Base-by-base conservation (phyloP, 1,140 invertebrate species). In the Druon quercuslanigerum region DNA sequence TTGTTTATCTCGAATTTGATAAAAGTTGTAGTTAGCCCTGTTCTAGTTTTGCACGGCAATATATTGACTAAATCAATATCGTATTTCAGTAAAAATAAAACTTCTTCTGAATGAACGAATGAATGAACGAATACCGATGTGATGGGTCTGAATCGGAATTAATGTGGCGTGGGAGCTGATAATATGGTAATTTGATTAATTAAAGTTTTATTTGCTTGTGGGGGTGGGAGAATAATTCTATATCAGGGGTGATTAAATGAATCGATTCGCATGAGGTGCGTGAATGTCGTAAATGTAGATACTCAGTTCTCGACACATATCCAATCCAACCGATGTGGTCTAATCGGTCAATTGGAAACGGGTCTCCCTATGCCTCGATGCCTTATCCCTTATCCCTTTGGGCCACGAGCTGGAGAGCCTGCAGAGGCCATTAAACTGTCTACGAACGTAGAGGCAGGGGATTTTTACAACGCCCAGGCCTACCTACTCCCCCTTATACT, bases 361-460 rank as follows among this genome's bases (percentile, higher is more conserved):
- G 76, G 76, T n/a, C n/a, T n/a, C n/a, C n/a, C n/a, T n/a, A n/a
- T n/a, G n/a, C 82, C 83, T 82, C 80, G 87, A 46, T 82, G 20
- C 20, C 25, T 5, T 33, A 33, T 33, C 3, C 25, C 25, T 33
- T 33, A 86, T 87, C 82, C 86, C 87, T 87, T 84, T 83, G 77
- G 83, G 80, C 82, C 74, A 78, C 74, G 60, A 76, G n/a, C n/a
- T n/a, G 72, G 74, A 56, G 79, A 85, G 79, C 79, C 84, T 77
- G 78, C 76, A 78, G 86, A 87, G 88, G 87, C 87, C 88, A 88
- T 89, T 89, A 88, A 88, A 89, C 88, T 86, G 86, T 89, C 86
- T 88, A 85, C 84, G 84, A 83, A 78, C 73, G 81, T 78, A 73
- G 60, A 75, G 75, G 66, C 83, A 79, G 80, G 72, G 82, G 83